phyloP scores from a whole-genome alignment of 2,797 vertebrate species.

The Pseudotriccus pelzelni region DNA sequence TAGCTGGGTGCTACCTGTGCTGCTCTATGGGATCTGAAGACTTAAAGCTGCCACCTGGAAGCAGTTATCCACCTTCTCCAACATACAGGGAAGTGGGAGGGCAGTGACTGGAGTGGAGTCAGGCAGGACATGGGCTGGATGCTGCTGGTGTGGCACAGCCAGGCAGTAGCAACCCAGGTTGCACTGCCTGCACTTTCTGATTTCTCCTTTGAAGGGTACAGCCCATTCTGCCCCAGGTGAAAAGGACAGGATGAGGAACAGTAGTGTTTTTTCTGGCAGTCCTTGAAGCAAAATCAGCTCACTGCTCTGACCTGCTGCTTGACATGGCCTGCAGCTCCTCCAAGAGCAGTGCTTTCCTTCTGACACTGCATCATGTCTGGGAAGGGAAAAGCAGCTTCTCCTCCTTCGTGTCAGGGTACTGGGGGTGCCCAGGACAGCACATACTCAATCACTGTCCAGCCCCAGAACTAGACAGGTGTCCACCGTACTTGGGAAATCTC shows the following conservation, averaged over 20 bases:
- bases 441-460: no score
- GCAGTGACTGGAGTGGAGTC: neutral
- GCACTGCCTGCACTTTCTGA: neutral
- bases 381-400: neutral
- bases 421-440: neutral
- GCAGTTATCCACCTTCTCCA: neutral
- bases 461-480: neutral
- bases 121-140: neutral
- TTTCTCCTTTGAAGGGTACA: neutral
- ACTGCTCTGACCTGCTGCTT: neutral
- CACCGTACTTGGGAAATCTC: neutral
- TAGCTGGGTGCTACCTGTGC: neutral
- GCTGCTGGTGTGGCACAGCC: neutral
- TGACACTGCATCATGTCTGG: neutral
- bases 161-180: fast-evolving
- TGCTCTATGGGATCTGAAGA: neutral
- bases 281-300: neutral
- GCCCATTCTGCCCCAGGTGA: neutral
- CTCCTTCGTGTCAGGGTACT: neutral
- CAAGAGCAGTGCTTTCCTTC: neutral
- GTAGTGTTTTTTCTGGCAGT: neutral
- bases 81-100: neutral
- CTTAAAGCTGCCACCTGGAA: neutral
- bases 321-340: neutral
- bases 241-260: neutral